These are phyloP conservation scores for Drosophila obscura DNA, from an alignment of 1,140 invertebrate species.

Conservation along the genomic window DNA sequence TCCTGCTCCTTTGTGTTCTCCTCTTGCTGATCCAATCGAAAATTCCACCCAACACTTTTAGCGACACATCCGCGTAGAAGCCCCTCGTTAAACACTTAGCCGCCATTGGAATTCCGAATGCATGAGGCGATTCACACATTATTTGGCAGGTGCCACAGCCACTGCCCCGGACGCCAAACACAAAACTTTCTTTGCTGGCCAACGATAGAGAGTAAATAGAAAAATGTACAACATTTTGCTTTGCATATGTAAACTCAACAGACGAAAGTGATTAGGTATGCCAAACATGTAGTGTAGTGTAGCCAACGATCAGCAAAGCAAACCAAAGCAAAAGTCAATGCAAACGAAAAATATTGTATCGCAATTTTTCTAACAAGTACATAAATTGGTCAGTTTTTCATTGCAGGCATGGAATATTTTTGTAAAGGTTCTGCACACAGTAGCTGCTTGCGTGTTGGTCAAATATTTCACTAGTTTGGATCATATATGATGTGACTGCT, in stretches of 20 bases:
- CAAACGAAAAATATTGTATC: too few relatives aligned
- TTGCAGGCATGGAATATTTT: too few relatives aligned
- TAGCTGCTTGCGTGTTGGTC: too few relatives aligned
- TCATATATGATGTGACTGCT: too few relatives aligned
- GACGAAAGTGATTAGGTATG: conserved; percentile 55
- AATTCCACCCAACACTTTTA: too few relatives aligned
- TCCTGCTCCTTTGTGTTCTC: background rate
- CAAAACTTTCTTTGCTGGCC: conserved; percentile 67
- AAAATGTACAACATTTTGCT: conserved; percentile 60
- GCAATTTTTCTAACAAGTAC: too few relatives aligned
- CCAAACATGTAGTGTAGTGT: conserved; percentile 39
- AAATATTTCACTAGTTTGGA: too few relatives aligned
- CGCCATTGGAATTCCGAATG: conserved; percentile 40
- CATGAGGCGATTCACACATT: conserved; percentile 38
- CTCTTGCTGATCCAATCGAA: background rate
- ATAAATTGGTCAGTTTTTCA: too few relatives aligned
- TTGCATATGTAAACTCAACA: conserved; percentile 50
- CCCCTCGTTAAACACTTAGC: conserved; percentile 13
- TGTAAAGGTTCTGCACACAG: too few relatives aligned
- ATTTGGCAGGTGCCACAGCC: conserved; percentile 62
- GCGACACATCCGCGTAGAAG: conserved; percentile 1
- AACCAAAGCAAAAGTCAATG: conserved; percentile 7
- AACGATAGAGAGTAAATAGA: conserved; percentile 33
- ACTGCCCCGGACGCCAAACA: conserved; percentile 36
- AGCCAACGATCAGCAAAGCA: conserved; percentile 32